Percentiles rank a stretch among this genome's conserved stretches.
Conservation (phyloP, 1,140 invertebrate genomes). For the Drusus annulatus region DNA sequence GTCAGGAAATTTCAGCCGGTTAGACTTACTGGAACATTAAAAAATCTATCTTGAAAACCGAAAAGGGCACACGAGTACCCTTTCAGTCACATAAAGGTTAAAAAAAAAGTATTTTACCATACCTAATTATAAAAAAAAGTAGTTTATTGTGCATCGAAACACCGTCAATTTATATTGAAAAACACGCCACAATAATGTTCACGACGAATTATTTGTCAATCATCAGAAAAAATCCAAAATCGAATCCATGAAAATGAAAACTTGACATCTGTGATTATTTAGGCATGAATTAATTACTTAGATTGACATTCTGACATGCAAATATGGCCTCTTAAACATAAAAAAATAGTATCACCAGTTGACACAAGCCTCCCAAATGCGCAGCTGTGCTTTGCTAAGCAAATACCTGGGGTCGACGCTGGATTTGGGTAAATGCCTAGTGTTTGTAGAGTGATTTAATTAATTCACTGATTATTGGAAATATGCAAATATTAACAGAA, state of each 20-base stretch:
- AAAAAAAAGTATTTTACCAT: too few species aligned
- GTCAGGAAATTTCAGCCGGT: too few species aligned
- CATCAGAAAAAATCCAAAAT: conserved; percentile 16
- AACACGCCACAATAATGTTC: too few species aligned
- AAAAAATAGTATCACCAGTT: not conserved
- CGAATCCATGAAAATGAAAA: not conserved
- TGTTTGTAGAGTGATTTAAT: conserved; percentile 32
- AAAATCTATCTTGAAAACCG: too few species aligned
- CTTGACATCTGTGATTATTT: conserved; percentile 31
- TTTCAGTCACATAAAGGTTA: too few species aligned
- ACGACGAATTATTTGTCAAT: not conserved
- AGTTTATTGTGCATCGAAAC: too few species aligned
- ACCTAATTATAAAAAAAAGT: too few species aligned
- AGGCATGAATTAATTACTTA: conserved; percentile 25
- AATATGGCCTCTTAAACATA: conserved; percentile 21
- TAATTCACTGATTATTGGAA: conserved; percentile 35
- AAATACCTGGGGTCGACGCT: conserved; percentile 10
- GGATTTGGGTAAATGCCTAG: conserved; percentile 20
- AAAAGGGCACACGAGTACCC: too few species aligned
- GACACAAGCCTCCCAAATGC: conserved; percentile 24
- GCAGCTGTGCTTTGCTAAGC: conserved; percentile 32
- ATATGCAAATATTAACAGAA: conserved; percentile 13
- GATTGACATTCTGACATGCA: conserved; percentile 29
- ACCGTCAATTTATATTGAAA: too few species aligned
- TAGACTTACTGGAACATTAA: too few species aligned